Percentiles rank a stretch among this genome's conserved stretches.
Conservation (phyloP, 1,140 invertebrate genomes). For the Laupala kohalensis region DNA sequence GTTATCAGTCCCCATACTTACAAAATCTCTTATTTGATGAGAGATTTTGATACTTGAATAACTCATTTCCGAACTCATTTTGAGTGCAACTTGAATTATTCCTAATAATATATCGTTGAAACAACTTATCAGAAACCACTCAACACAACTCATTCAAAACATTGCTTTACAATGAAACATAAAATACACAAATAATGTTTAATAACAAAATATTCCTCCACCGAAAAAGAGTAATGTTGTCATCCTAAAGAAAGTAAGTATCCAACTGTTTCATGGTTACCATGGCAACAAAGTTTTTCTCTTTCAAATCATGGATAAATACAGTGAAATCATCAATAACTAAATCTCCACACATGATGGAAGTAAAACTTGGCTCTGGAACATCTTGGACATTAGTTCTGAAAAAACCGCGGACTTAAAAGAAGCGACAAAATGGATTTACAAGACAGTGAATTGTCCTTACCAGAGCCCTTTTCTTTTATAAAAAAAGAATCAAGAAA, state of each 20-base stretch:
- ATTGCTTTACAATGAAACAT: no score
- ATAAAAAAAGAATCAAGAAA: neutral
- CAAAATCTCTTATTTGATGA: slow-evolving; percentile 5
- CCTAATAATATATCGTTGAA: no score
- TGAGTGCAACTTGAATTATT: no score
- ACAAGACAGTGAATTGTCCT: neutral
- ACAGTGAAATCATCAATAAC: neutral
- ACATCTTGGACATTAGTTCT: neutral
- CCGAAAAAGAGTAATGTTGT: neutral
- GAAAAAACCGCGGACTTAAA: neutral
- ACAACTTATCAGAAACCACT: no score
- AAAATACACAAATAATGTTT: no score
- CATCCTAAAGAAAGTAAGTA: no score
- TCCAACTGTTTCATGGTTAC: neutral
- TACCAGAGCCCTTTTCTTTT: neutral
- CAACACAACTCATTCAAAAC: no score
- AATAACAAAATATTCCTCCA: no score
- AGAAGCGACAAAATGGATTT: neutral
- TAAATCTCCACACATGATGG: neutral
- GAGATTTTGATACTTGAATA: slow-evolving; percentile 6
- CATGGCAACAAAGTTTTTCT: neutral
- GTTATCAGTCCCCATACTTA: neutral
- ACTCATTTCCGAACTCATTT: neutral
- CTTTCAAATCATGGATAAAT: neutral
- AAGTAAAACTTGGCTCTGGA: neutral